A percentile compares a stretch with the other conserved stretches of the same genome.
These are phyloP conservation scores for Melipona beecheii DNA, from an alignment of 2,888 invertebrate species.

Conservation along the genomic window DNA sequence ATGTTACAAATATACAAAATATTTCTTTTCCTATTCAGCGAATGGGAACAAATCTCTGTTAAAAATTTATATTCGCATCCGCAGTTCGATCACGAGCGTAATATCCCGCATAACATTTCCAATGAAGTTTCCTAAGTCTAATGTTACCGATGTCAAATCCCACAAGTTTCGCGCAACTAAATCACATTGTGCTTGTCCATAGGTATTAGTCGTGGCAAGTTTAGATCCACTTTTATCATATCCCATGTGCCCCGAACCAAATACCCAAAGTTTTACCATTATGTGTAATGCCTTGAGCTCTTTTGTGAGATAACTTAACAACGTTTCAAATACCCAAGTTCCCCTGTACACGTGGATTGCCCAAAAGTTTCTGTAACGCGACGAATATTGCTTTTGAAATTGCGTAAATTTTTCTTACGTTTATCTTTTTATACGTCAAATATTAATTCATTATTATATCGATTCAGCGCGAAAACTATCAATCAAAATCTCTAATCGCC, in stretches of 20 bases:
- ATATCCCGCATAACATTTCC: background rate
- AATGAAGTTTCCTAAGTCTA: too few species aligned
- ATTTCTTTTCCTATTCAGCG: too few species aligned
- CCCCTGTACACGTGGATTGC: background rate
- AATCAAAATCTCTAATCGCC: constrained; percentile 16
- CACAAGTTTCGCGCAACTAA: background rate
- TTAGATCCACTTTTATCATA: constrained; percentile 4
- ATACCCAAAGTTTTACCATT: constrained; percentile 9
- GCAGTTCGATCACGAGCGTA: too few species aligned
- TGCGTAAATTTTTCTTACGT: background rate
- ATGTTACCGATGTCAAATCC: background rate
- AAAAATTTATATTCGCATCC: too few species aligned
- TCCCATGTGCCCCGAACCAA: background rate
- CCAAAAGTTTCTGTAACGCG: background rate
- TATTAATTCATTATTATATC: too few species aligned
- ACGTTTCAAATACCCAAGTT: background rate
- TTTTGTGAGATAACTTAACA: background rate
- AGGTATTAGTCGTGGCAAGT: constrained; percentile 1
- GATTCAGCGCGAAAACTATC: background rate
- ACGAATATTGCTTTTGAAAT: background rate
- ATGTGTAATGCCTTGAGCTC: constrained; percentile 13
- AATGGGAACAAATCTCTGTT: too few species aligned
- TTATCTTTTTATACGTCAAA: too few species aligned
- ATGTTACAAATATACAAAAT: too few species aligned
- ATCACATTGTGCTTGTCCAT: background rate